phyloP scores from a whole-genome alignment of 2,113 vertebrate species.

The Alligator sinensis region DNA sequence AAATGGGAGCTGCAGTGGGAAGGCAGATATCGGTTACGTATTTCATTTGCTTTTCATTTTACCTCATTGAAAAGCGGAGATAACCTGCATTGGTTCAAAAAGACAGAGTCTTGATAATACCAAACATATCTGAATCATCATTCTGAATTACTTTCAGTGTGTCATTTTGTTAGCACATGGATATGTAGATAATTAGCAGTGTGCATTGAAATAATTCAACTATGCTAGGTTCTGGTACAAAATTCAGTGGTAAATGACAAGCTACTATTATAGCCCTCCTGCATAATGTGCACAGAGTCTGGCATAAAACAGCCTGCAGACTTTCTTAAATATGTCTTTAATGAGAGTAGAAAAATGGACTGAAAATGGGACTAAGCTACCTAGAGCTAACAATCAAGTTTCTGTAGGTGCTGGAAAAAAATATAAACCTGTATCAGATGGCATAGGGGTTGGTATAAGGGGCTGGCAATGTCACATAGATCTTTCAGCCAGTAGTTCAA shows the following conservation, averaged over 20 bases:
- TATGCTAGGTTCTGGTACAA: constrained; percentile 11
- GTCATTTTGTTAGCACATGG: neutral
- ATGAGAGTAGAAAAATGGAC: neutral
- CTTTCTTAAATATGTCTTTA: neutral
- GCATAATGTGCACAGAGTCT: constrained; percentile 4
- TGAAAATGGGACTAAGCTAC: constrained; percentile 12
- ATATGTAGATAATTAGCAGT: constrained; percentile 37
- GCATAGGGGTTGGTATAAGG: rapidly evolving
- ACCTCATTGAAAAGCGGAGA: neutral
- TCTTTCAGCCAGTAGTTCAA: neutral
- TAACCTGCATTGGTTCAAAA: neutral
- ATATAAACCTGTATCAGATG: neutral
- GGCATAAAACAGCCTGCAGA: neutral
- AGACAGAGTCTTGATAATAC: neutral
- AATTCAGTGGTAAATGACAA: constrained; percentile 37
- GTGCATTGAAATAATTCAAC: constrained; percentile 27
- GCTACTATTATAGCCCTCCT: neutral
- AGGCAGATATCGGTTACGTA: neutral
- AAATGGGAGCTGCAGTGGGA: neutral
- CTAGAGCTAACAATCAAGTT: neutral
- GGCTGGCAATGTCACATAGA: neutral
- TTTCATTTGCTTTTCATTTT: constrained; percentile 3
- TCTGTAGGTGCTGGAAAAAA: neutral
- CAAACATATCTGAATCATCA: neutral
- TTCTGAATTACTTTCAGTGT: neutral